phyloP scores from a whole-genome alignment of 2,797 vertebrate genomes.

The Cyclura pinguis region DNA sequence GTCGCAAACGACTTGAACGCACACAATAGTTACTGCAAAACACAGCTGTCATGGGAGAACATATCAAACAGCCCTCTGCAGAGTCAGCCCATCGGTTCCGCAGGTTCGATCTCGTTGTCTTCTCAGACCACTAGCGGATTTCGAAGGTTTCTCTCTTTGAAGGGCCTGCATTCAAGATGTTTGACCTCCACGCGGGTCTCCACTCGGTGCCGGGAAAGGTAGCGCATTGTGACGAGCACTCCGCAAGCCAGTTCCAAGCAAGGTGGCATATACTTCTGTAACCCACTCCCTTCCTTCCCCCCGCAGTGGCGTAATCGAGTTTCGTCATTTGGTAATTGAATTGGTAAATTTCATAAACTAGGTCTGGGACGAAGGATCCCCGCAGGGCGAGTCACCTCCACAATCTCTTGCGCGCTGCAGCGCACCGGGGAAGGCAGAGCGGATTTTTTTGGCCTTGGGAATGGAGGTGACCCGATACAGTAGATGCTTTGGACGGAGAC shows the following conservation, averaged over 20 bases:
- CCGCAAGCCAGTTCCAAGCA: too few species aligned
- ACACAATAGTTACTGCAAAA: not conserved
- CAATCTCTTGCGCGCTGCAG: slow-evolving; percentile 23
- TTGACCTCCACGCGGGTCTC: not conserved
- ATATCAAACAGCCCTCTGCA: too few species aligned
- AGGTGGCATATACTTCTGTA: not conserved
- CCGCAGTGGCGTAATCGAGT: slow-evolving; percentile 71
- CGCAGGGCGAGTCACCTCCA: slow-evolving; percentile 41
- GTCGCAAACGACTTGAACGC: too few species aligned
- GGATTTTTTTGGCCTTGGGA: slow-evolving; percentile 36
- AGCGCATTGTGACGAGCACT: too few species aligned
- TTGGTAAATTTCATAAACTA: slow-evolving; percentile 81
- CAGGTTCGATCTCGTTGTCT: not conserved
- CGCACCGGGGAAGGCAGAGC: slow-evolving; percentile 18
- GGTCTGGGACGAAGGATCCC: slow-evolving; percentile 62
- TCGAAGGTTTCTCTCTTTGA: not conserved
- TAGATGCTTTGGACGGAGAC: not conserved
- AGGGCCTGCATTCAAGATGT: not conserved
- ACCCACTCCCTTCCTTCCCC: slow-evolving; percentile 10
- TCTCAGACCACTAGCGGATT: not conserved
- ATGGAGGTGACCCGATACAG: slow-evolving; percentile 7
- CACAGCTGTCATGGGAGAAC: not conserved
- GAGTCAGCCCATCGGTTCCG: not conserved
- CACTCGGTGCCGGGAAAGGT: not conserved
- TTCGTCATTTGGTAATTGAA: slow-evolving; percentile 78